Percentiles rank a stretch among this genome's conserved stretches.
These are phyloP conservation scores for Platichthys flesus DNA, from an alignment of 2,113 vertebrate species.

Conservation along the genomic window DNA sequence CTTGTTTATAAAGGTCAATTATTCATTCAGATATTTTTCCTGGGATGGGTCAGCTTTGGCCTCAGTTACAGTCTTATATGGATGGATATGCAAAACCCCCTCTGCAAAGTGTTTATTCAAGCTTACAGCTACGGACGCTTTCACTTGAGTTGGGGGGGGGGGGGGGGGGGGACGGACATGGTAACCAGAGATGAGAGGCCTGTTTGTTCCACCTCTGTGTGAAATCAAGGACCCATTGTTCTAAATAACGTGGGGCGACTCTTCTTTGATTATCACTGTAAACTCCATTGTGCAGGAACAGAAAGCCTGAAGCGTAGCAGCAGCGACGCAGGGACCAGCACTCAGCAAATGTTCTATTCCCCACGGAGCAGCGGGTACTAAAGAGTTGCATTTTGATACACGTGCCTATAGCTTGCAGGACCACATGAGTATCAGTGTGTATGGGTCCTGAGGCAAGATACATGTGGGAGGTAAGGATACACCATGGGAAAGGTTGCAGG, in stretches of 20 bases:
- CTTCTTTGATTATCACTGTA: background rate
- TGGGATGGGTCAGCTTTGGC: background rate
- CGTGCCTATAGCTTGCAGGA: background rate
- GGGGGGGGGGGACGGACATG: too few species aligned
- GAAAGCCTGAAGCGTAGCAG: background rate
- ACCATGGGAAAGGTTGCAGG: conserved; percentile 66
- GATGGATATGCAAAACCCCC: background rate
- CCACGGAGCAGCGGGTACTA: background rate
- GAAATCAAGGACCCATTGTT: too few species aligned
- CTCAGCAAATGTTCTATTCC: background rate
- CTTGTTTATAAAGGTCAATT: background rate
- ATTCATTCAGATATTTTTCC: background rate
- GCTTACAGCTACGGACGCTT: background rate
- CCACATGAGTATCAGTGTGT: background rate
- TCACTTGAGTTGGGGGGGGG: background rate
- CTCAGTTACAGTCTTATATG: background rate
- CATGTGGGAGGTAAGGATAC: conserved; percentile 63
- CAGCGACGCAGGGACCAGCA: background rate
- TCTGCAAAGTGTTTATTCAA: background rate
- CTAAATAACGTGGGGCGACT: background rate
- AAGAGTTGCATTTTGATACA: background rate
- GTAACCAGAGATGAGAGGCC: background rate
- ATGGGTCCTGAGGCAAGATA: conserved; percentile 2
- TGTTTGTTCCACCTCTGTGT: too few species aligned
- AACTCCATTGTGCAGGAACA: background rate